Evolutionary conservation across 2,888 invertebrate genomes (phyloP).

Genomic region (Brenthis hecate): DNA sequence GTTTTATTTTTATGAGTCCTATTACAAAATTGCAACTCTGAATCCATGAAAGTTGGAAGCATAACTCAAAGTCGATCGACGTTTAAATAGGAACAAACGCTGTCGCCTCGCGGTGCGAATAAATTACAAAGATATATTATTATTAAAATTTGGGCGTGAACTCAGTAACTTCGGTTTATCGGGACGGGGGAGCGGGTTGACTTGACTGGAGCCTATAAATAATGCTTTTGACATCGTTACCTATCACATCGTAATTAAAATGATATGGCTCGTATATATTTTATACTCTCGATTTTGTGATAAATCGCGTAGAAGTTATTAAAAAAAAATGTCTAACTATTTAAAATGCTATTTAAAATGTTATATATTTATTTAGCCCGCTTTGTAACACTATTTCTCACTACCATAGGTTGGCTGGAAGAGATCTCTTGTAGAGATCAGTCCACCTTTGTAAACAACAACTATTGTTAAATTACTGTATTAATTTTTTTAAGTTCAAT

Average conservation of each 20-base stretch:
- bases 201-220: slow-evolving; percentile 37
- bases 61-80: slow-evolving; percentile 49
- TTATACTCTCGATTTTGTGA: background rate
- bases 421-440: too few relatives aligned
- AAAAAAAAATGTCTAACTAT: too few relatives aligned
- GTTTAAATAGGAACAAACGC: slow-evolving; percentile 56
- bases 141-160: slow-evolving; percentile 79
- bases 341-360: too few relatives aligned
- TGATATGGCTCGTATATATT: background rate
- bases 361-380: too few relatives aligned
- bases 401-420: too few relatives aligned
- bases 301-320: too few relatives aligned
- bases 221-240: slow-evolving; percentile 35
- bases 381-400: too few relatives aligned
- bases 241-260: slow-evolving; percentile 29
- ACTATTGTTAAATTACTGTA: too few relatives aligned
- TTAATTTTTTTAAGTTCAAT: too few relatives aligned
- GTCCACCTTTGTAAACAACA: too few relatives aligned
- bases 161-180: slow-evolving; percentile 62
- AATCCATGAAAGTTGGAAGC: slow-evolving; percentile 32
- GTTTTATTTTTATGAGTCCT: too few relatives aligned
- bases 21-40: background rate
- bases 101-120: slow-evolving; percentile 66
- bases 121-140: slow-evolving; percentile 81
- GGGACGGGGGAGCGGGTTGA: slow-evolving; percentile 35